Evolutionary conservation across 1,140 invertebrate genomes (phyloP).

Genomic region (Tyrophagus putrescentiae): DNA sequence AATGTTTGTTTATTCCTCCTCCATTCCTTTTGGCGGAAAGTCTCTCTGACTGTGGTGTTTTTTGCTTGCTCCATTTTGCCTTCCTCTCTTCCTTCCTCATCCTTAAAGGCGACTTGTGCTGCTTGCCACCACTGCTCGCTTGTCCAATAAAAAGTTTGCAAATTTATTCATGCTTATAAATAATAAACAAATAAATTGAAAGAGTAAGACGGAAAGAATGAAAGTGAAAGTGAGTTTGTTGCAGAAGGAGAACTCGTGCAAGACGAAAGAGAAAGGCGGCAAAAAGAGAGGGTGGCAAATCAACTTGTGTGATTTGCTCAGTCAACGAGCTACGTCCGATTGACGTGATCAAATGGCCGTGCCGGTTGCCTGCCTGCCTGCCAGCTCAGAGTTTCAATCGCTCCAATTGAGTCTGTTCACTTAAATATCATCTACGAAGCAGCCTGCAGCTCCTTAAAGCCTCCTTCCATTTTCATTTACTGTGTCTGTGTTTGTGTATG

Average conservation of each 20-base stretch:
- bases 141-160: slow-evolving; percentile 11
- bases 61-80: too few species aligned
- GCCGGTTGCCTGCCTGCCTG: background rate
- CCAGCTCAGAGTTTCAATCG: background rate
- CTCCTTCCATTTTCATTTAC: background rate
- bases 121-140: too few species aligned
- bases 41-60: too few species aligned
- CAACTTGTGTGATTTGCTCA: background rate
- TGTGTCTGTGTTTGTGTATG: background rate
- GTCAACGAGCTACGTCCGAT: background rate
- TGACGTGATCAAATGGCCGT: too few species aligned
- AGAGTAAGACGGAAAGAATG: background rate
- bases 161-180: slow-evolving; percentile 16
- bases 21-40: background rate
- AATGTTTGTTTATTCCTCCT: too few species aligned
- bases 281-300: background rate
- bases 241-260: background rate
- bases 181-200: slow-evolving; percentile 8
- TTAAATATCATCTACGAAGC: too few species aligned
- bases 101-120: too few species aligned
- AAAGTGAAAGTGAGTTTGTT: background rate
- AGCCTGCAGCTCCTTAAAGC: too few species aligned
- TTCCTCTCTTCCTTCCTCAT: too few species aligned
- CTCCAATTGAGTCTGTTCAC: too few species aligned
- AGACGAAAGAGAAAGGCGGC: background rate